Base-by-base conservation (phyloP, 1,140 invertebrate species). In the Sesamia nonagrioides region DNA sequence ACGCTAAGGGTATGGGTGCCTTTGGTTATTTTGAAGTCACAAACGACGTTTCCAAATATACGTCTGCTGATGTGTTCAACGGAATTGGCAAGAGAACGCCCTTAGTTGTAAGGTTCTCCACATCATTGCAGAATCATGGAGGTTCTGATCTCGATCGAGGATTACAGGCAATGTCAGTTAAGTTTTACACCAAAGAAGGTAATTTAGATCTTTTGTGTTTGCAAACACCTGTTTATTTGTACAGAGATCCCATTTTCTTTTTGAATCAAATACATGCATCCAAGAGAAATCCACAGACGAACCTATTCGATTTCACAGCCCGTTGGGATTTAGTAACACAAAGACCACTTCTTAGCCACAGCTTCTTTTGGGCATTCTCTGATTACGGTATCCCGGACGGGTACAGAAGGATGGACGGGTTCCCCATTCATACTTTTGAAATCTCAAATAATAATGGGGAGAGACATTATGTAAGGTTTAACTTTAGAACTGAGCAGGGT, bases 21-120 rank as follows among this genome's bases (percentile, higher is more conserved):
- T 98, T 98, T 95, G 99, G 99, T 0, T 99, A 98, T 86, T 99
- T 99, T 89, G 98, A 99, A 95, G 97, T 98, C 4, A 99, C 98
- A 0, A 97, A 99, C 85, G 98, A 99, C 88, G 98, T 99, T 18
- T 96, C 96, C 1, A 97, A 97, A 78, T 99, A 98, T 87, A 96
- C 95, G 60, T 98, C 98, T 80, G 98, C 98, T 0, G 97, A 97
- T 68, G 92, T 99, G 0, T 99, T 99, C 92, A 96, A 97, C 50
- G 92, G 95, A 56, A 95, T 99, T 63, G 98, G 98, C 27, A 99
- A 99, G 89, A 96, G 96, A 82, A 99, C 98, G 13, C 97, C 97
- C 0, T 91, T 98, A 0, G 77, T 86, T n/a, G 89, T 54, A 2
- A 81, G 89, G 82, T 98, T 98, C 89, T 99, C 98, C 96, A 96